Base-by-base conservation (phyloP, 2,797 vertebrate species). In the Hydrolagus colliei region DNA sequence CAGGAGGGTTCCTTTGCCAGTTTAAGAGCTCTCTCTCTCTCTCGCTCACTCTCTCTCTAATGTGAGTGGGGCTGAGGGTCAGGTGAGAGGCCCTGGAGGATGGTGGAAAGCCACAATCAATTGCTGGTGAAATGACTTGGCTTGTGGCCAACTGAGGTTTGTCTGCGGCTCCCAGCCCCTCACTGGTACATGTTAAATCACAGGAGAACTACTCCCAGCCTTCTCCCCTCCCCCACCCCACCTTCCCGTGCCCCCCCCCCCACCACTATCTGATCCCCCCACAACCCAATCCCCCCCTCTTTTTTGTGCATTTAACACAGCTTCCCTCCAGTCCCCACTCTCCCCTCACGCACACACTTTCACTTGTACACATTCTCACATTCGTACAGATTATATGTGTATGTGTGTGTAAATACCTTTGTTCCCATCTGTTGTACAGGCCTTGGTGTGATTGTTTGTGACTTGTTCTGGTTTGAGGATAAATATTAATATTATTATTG, bases 121-220 rank as follows among this genome's bases (percentile, higher is more conserved):
- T 95, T 95, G 94, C 92, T 91, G 92, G 94, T 95, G 95, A 95
- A 95, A 95, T 95, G 93, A 95, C 94, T 94, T 95, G 95, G 95
- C 95, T 91, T 86, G 86, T 90, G 90, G 94, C 95, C 94, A 84
- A n/a, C 52, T 71, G 63, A 95, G 94, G 94, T 95, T 94, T 93
- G 94, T 94, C 95, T 95, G 94, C 93, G 92, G 93, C 93, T 93
- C 80, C 93, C 91, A 92, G 91, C 92, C 93, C 93, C 93, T 91
- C 93, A 89, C 91, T 91, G 91, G 92, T 91, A 90, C 91, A 92
- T 93, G 94, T 94, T 93, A 94, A 93, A 94, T 95, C 85, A 68
- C 68, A 86, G 87, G 73, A 86, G 86, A 52, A 52, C 41, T 52
- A 52, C 41, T 6, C 41, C 41, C 41, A 1, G 27, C 27, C 27